Evolutionary conservation across 2,797 vertebrate genomes (phyloP).

Genomic region (Xenops minutus): DNA sequence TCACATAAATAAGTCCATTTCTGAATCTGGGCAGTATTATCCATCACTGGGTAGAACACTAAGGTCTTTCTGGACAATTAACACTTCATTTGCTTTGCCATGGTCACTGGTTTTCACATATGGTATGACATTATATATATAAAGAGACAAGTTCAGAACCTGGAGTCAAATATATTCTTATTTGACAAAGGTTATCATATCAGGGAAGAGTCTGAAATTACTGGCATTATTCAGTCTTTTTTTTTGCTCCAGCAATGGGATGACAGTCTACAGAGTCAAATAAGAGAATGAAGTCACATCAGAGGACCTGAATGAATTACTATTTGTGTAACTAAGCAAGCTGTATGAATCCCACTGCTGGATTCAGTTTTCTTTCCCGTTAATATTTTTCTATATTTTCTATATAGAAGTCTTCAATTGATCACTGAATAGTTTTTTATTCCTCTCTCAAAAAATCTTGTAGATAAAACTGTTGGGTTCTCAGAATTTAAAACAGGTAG

Average conservation of each 20-base stretch:
- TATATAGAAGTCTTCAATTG: background rate
- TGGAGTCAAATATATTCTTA: background rate
- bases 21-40: slow-evolving; percentile 9
- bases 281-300: background rate
- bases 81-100: slow-evolving; percentile 33
- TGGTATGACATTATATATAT: background rate
- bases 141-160: background rate
- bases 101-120: background rate
- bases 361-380: slow-evolving; percentile 1
- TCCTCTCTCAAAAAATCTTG: background rate
- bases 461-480: background rate
- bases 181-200: background rate
- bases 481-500: slow-evolving; percentile 11
- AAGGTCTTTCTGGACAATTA: slow-evolving; percentile 35
- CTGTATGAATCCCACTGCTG: background rate
- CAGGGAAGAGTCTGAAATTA: background rate
- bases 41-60: background rate
- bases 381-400: slow-evolving; percentile 3
- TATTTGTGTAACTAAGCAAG: slow-evolving; percentile 30
- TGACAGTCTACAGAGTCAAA: background rate
- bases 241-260: background rate
- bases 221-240: background rate
- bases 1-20: slow-evolving; percentile 49
- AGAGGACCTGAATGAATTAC: background rate
- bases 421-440: background rate